Evolutionary conservation across 2,888 invertebrate species (phyloP), one percentile per base, ranked within the genome.

Genomic region (Ceramica pisi): DNA sequence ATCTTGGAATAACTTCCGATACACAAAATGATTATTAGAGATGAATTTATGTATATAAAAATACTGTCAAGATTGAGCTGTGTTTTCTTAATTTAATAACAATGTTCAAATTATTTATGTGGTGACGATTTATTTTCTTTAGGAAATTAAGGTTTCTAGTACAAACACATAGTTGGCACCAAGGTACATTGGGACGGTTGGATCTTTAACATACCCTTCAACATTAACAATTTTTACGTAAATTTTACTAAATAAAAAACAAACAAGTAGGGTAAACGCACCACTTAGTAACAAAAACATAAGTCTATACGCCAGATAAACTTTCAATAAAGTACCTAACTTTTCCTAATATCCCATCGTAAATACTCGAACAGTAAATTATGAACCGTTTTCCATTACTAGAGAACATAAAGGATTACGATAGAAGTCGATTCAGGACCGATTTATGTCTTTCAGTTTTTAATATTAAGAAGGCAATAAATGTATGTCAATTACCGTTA

Each of bases 131-230:
- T 26, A 23, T 0, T 57, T 55, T 41, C 0, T 19, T 44, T 55
- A 71, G 50, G 38, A 64, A 66, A 65, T 55, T 44, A 16, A 51
- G 16, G 41, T 59, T 65, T 67, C 10, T 35, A 57, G 23, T 68
- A 72, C 56, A 72, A 75, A 70, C 53, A 71, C 50, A 65, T 53
- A 72, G 73, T 90, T 91, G 91, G 91, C 91, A 91, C 91, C 88
- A 86, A 81, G 81, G 72, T 87, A 87, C 82, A 62, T 19, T 66
- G 76, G 78, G 78, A 81, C 78, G 81, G 81, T 76, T 60, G 31
- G 44, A 41, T 67, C 44, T 62, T 44, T 41, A n/a, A 62, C 10
- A 41, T 56, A 53, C 61, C 76, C 38, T 55, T 19, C 26, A 23
- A 66, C 23, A 63, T 7, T 38, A 44, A 64, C 35, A 71, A 62